These are phyloP conservation scores for Tauraco erythrolophus DNA, from an alignment of 2,113 vertebrate genomes.

Conservation along the genomic window DNA sequence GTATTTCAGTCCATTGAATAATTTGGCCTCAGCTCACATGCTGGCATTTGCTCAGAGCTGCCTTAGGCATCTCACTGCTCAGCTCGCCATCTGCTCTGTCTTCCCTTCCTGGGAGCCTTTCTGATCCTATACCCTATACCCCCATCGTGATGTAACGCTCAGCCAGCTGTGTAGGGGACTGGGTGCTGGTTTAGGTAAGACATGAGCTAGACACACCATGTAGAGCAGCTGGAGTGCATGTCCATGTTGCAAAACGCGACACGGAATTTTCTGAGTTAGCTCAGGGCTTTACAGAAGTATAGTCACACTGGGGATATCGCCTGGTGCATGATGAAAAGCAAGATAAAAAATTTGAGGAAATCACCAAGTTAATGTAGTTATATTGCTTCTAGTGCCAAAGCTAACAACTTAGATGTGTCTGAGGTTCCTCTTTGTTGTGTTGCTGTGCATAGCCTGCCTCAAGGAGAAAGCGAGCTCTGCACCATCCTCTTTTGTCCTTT, in stretches of 20 bases:
- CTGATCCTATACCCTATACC: not conserved
- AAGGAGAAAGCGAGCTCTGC: not conserved
- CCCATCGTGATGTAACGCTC: not conserved
- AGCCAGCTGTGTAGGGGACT: not conserved
- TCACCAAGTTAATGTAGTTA: not conserved
- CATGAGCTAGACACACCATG: rapidly evolving
- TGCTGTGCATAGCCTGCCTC: not conserved
- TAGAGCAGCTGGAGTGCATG: not conserved
- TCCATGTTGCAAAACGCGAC: not conserved
- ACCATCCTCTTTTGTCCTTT: not conserved
- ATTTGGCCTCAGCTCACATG: not conserved
- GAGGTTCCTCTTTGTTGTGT: not conserved
- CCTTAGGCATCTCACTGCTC: not conserved
- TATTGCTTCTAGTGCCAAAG: not conserved
- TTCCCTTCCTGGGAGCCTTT: not conserved
- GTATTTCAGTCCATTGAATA: not conserved
- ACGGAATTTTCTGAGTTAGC: not conserved
- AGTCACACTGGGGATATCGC: not conserved
- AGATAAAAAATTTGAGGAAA: not conserved
- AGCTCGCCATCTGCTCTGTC: rapidly evolving
- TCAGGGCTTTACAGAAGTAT: not conserved
- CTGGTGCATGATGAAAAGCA: rapidly evolving
- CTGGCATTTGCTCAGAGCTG: not conserved
- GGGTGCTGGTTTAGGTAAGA: not conserved
- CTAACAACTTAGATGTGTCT: not conserved